Percentiles rank a stretch among this genome's conserved stretches.
phyloP scores from a whole-genome alignment of 1,140 invertebrate genomes.

The Papilio machaon region DNA sequence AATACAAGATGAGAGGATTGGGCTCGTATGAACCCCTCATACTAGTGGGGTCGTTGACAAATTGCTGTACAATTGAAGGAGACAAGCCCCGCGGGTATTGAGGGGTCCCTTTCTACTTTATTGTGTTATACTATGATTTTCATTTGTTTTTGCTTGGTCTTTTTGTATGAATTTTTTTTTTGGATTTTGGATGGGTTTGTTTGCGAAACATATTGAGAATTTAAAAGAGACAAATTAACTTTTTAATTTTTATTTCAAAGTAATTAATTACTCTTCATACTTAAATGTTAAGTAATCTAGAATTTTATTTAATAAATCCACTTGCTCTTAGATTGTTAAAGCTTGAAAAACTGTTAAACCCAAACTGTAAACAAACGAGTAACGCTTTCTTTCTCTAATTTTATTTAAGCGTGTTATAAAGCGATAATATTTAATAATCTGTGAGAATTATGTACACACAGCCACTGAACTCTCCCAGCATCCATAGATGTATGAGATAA shows the following conservation, averaged over 20 bases:
- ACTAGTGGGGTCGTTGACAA: not conserved
- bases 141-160: slow-evolving; percentile 13
- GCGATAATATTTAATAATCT: not conserved
- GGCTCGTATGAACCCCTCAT: not conserved
- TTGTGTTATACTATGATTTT: slow-evolving; percentile 3
- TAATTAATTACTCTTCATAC: too few relatives aligned
- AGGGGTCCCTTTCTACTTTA: not conserved
- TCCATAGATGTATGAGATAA: slow-evolving; percentile 27
- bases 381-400: not conserved
- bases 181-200: too few relatives aligned
- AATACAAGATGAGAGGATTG: not conserved
- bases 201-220: not conserved
- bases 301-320: not conserved
- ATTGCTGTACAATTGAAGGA: slow-evolving; percentile 4
- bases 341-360: not conserved
- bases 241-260: too few relatives aligned
- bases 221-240: not conserved
- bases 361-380: not conserved
- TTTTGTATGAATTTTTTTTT: not conserved
- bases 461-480: not conserved
- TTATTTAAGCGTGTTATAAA: not conserved
- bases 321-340: not conserved
- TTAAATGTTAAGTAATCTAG: too few relatives aligned
- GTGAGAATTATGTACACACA: not conserved
- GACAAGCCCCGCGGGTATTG: not conserved